Evolutionary conservation across 2,113 vertebrate species (phyloP).

Genomic region (Isichthys henryi): DNA sequence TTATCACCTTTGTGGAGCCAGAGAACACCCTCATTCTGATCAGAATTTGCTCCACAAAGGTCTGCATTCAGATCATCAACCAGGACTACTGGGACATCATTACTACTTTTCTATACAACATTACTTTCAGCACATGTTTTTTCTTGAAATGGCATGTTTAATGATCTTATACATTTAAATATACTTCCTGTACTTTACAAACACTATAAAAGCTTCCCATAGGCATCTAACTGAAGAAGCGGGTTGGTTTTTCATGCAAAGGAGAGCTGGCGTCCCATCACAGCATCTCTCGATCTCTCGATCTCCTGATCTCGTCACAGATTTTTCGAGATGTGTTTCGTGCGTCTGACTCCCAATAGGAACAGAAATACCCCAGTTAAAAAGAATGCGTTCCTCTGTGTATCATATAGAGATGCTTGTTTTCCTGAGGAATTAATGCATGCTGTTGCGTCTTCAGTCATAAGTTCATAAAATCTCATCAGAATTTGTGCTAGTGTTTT

Average conservation of each 20-base stretch:
- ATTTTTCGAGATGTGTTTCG: not conserved
- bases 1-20: not conserved
- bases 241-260: not conserved
- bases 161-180: not conserved
- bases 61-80: not conserved
- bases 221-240: not conserved
- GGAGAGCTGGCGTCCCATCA: not conserved
- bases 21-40: not conserved
- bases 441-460: not conserved
- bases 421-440: not conserved
- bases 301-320: not conserved
- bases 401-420: not conserved
- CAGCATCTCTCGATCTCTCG: not conserved
- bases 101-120: not conserved
- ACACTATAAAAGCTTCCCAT: not conserved
- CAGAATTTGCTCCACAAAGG: not conserved
- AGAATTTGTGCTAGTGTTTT: not conserved
- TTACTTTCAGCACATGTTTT: not conserved
- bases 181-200: not conserved
- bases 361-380: not conserved
- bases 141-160: not conserved
- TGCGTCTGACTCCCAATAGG: not conserved
- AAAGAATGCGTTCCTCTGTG: not conserved
- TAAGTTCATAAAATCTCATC: not conserved
- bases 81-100: not conserved